These are phyloP conservation scores for Acipenser oxyrinchus DNA, from an alignment of 2,797 vertebrate genomes.

Conservation along the genomic window DNA sequence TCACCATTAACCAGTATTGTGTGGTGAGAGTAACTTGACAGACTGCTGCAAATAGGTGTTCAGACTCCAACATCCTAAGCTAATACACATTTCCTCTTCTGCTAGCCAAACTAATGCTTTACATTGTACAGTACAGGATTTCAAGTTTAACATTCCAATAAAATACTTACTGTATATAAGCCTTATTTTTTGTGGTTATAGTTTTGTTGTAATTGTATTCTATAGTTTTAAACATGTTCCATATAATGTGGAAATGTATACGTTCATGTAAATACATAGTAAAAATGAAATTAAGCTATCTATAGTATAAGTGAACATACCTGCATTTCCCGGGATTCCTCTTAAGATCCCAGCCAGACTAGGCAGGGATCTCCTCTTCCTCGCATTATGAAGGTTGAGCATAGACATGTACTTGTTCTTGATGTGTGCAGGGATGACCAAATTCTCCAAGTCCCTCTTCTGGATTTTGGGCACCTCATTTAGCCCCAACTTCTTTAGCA, in stretches of 20 bases:
- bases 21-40: background rate
- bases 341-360: constrained; percentile 79
- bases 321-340: constrained; percentile 74
- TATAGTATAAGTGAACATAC: constrained; percentile 39
- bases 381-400: constrained; percentile 62
- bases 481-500: constrained; percentile 72
- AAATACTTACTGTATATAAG: too few relatives aligned
- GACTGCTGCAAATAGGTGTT: background rate
- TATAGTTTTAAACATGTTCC: too few relatives aligned
- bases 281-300: too few relatives aligned
- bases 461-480: constrained; percentile 60
- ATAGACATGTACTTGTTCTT: constrained; percentile 73
- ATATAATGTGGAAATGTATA: too few relatives aligned
- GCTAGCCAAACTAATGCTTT: too few relatives aligned
- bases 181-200: too few relatives aligned
- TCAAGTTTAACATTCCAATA: too few relatives aligned
- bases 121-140: background rate
- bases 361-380: constrained; percentile 63
- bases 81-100: background rate
- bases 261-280: too few relatives aligned
- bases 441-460: constrained; percentile 68
- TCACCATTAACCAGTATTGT: background rate
- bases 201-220: too few relatives aligned
- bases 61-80: background rate
- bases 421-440: constrained; percentile 70